Base-by-base conservation (phyloP, 2,113 vertebrate species). In the Platanista minor region DNA sequence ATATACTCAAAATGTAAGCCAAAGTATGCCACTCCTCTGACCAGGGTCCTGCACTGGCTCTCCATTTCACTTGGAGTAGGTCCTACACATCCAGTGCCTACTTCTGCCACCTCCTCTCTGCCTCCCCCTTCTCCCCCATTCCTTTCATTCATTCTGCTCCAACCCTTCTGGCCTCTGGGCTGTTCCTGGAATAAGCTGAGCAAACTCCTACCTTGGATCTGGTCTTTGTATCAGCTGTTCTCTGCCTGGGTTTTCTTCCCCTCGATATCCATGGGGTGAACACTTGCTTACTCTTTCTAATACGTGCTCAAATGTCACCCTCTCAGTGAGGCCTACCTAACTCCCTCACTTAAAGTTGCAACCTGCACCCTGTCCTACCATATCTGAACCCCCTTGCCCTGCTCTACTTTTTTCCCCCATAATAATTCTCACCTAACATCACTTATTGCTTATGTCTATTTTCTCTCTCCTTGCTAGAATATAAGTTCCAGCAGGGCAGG, bases 301-400 rank as follows among this genome's bases (percentile, higher is more conserved):
- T 15, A 41, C 57, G 75, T 86, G 54, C 36, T 57, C 43, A 39
- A 31, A 49, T 17, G n/a, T 62, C 39, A 46, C 27, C 64, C 2
- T 74, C 67, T 43, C 17, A 27, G 27, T 10, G 66, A 83, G 36
- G 15, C 5, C 39, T n/a, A 62, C 33, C 31, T 14, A 20, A 41
- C 57, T 57, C 17, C 41, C 29, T 77, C 64, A 84, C 17, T 96
- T 94, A 87, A 71, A 77, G 69, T n/a, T 31, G 29, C 39, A 94
- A 9, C 9, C 39, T 90, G 33, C 0, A 12, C 4, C 7, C 61
- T 59, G 9, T 61, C 21, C 25, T 82, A 27, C 23, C 57, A 31
- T 13, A 80, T 75, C 86, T 67, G 49, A 86, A 81, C 18, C 39
- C 21, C 67, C 33, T 52, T 74, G 27, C 36, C 31, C 33, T n/a